Percentiles rank a stretch among this genome's conserved stretches.
Conservation (phyloP, 2,113 vertebrate genomes). For the Brachypodius melanocephalos region DNA sequence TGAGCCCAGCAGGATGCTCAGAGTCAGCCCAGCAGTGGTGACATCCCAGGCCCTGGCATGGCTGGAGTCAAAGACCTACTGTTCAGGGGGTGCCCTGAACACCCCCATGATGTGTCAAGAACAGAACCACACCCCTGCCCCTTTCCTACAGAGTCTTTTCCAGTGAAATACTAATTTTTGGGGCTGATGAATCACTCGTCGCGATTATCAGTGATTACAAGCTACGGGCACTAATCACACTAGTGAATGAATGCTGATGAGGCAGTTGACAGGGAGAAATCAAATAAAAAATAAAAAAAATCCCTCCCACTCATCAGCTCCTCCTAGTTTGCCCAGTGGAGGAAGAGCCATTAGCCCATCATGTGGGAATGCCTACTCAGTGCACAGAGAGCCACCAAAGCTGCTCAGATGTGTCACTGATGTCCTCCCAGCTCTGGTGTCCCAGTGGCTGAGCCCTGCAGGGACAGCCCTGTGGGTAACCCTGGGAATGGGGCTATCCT, state of each 20-base stretch:
- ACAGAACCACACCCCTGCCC: not conserved
- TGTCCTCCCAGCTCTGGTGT: rapidly evolving
- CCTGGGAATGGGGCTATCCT: not conserved
- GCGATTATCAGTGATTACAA: conserved; percentile 64
- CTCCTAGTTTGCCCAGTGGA: conserved; percentile 5
- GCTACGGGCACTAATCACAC: conserved; percentile 47
- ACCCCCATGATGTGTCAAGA: rapidly evolving
- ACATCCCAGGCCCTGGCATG: not conserved
- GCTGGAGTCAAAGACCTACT: not conserved
- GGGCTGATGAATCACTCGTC: conserved; percentile 54
- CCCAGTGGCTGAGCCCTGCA: rapidly evolving
- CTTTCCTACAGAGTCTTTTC: not conserved
- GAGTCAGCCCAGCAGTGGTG: not conserved
- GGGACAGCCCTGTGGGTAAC: not conserved
- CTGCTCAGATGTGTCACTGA: rapidly evolving
- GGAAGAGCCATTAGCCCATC: not conserved
- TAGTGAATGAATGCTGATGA: conserved; percentile 66
- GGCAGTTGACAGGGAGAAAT: conserved; percentile 37
- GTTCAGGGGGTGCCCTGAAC: not conserved
- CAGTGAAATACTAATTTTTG: conserved; percentile 43
- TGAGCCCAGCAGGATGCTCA: not conserved
- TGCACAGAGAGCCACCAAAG: not conserved
- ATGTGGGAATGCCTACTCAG: not conserved
- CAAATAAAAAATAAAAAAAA: conserved; percentile 12
- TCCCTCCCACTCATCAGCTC: conserved; percentile 36